A percentile compares a stretch with the other conserved stretches of the same genome.
phyloP scores from a whole-genome alignment of 2,797 vertebrate genomes.

The Micrastur ruficollis region DNA sequence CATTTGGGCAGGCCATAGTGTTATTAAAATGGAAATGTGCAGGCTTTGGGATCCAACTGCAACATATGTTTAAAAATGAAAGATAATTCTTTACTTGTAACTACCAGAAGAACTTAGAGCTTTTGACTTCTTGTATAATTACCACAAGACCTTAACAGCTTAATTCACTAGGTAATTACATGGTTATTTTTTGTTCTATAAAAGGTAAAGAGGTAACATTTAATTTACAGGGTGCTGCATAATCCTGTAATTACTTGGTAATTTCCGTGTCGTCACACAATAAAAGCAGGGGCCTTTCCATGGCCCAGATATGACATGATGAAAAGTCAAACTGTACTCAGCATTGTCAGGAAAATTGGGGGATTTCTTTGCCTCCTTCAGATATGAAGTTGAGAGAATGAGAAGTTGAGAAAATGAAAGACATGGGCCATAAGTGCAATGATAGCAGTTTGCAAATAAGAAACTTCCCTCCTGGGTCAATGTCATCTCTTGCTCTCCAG shows the following conservation, averaged over 20 bases:
- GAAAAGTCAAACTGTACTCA: constrained; percentile 32
- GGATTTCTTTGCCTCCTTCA: background rate
- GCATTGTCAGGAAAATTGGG: background rate
- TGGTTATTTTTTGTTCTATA: constrained; percentile 69
- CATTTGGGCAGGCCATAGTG: constrained; percentile 61
- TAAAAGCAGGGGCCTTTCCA: constrained; percentile 40
- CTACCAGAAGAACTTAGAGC: constrained; percentile 69
- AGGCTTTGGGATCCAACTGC: constrained; percentile 53
- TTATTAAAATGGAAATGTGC: constrained; percentile 70
- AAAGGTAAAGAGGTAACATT: constrained; percentile 77
- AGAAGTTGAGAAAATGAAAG: background rate
- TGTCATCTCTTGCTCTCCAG: background rate
- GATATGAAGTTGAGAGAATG: background rate
- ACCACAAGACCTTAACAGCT: constrained; percentile 70
- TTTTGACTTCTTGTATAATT: constrained; percentile 75
- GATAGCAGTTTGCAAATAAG: background rate
- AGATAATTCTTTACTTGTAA: constrained; percentile 70
- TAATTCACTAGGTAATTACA: constrained; percentile 79
- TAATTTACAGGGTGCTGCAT: constrained; percentile 74
- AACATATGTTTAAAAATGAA: constrained; percentile 68
- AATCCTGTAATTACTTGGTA: constrained; percentile 76
- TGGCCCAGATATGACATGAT: constrained; percentile 50
- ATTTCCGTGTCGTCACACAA: constrained; percentile 62
- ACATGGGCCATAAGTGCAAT: background rate
- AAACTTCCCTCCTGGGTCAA: background rate